These are phyloP conservation scores for Blennius ocellaris DNA, from an alignment of 2,113 vertebrate species.

Conservation along the genomic window DNA sequence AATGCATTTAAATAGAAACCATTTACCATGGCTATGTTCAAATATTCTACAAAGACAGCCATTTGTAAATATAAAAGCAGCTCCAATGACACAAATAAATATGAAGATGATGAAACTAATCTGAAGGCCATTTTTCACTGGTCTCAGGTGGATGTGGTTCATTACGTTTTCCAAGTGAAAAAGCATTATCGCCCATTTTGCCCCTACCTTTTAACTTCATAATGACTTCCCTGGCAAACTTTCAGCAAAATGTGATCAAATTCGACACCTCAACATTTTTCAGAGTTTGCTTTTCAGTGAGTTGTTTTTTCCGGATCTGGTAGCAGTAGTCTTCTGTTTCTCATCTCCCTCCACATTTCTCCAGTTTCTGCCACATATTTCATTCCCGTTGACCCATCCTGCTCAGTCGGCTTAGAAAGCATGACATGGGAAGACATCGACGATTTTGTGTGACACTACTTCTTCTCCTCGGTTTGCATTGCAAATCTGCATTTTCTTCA, in stretches of 20 bases:
- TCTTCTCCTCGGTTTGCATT: not conserved
- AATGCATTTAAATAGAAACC: conserved; percentile 26
- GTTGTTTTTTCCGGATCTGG: too few species aligned
- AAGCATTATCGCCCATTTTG: not conserved
- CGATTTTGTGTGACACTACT: not conserved
- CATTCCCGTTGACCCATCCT: not conserved
- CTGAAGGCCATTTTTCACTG: not conserved
- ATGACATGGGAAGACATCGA: not conserved
- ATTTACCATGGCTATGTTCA: not conserved
- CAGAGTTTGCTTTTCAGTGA: too few species aligned
- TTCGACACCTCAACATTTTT: not conserved
- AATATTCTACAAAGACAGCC: not conserved
- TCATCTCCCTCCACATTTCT: too few species aligned
- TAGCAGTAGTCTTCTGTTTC: too few species aligned
- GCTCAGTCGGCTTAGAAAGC: not conserved
- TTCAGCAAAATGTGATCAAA: not conserved
- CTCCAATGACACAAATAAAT: not conserved
- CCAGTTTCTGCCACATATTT: not conserved
- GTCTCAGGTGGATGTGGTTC: not conserved
- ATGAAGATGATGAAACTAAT: too few species aligned
- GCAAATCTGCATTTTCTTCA: too few species aligned
- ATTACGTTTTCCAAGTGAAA: not conserved
- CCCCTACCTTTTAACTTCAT: not conserved
- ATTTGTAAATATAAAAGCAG: not conserved
- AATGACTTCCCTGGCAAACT: not conserved